Evolutionary conservation across 2,797 vertebrate genomes (phyloP), one percentile per base, ranked within the genome.

Genomic region (Catamblyrhynchus diadema): DNA sequence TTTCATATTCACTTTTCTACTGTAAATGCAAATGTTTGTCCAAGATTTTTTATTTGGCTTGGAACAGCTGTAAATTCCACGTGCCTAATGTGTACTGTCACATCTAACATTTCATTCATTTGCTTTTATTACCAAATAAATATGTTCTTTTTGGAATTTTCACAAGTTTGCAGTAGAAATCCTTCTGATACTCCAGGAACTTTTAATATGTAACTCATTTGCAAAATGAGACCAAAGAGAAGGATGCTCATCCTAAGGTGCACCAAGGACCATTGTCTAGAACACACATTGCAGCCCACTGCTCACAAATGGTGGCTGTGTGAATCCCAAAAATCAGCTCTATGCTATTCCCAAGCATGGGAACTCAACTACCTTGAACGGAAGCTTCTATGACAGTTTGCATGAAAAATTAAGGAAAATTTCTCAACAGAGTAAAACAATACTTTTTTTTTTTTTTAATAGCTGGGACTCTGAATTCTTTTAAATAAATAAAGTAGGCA

Each of bases 241-340:
- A 85, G 47, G 27, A 25, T 48, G n/a, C 8, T 51, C 9, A 33
- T 9, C 47, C 30, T 39, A n/a, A 71, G 30, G 21, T 45, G 14
- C 18, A 47, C 12, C 27, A 17, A 8, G 10, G 44, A 32, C 8
- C 16, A 17, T 23, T 47, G 23, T 12, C 30, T 16, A 47, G 50
- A 78, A 57, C 35, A 17, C 10, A n/a, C 66, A 17, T 1, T 42
- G 47, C 54, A 75, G 41, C 8, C 14, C 54, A 17, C 12, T 18
- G 41, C 37, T 44, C 28, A 22, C 20, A 15, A 50, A 0, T 9
- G 4, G 14, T 8, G 56, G 9, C 24, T n/a, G 3, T 4, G 6
- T 44, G 17, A 28, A 41, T 83, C 37, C 45, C 25, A 30, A 47
- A 60, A 71, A 57, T 39, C 27, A 82, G 15, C 44, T 41, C 23